Percentiles rank a stretch among this genome's conserved stretches.
phyloP scores from a whole-genome alignment of 1,140 invertebrate genomes.

The Micrasema longulum region DNA sequence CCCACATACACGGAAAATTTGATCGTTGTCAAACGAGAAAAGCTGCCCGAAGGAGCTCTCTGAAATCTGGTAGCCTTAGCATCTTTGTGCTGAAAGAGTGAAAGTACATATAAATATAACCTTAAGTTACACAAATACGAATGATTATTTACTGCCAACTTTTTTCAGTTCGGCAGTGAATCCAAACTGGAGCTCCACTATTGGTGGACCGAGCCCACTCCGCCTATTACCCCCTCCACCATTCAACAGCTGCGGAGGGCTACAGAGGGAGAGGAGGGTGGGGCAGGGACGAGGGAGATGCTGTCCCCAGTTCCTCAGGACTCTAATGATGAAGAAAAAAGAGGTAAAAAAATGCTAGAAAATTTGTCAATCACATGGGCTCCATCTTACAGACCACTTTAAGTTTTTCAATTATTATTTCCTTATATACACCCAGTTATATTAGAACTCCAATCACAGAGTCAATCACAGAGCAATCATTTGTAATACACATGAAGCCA shows the following conservation, averaged over 20 bases:
- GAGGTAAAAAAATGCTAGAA: constrained; percentile 41
- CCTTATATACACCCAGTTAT: too few relatives aligned
- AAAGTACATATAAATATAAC: too few relatives aligned
- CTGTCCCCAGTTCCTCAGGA: constrained; percentile 62
- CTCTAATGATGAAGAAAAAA: constrained; percentile 63
- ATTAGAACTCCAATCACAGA: too few relatives aligned
- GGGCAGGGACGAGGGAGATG: constrained; percentile 55
- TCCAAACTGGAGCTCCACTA: constrained; percentile 86
- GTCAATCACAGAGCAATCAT: too few relatives aligned
- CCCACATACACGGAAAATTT: too few relatives aligned
- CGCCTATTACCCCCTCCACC: constrained; percentile 58
- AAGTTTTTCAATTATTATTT: not conserved
- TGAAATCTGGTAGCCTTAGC: too few relatives aligned
- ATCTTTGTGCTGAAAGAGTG: too few relatives aligned
- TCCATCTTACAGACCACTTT: not conserved
- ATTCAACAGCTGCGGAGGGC: constrained; percentile 52
- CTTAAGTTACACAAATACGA: too few relatives aligned
- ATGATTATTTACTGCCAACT: too few relatives aligned
- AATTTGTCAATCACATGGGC: not conserved
- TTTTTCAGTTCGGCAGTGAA: constrained; percentile 77
- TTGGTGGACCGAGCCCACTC: constrained; percentile 76
- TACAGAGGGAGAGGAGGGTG: not conserved
- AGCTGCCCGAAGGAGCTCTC: too few relatives aligned
- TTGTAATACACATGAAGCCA: too few relatives aligned
- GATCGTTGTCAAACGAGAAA: too few relatives aligned